These are phyloP conservation scores for Neodiprion lecontei DNA, from an alignment of 1,140 invertebrate species.

Conservation along the genomic window DNA sequence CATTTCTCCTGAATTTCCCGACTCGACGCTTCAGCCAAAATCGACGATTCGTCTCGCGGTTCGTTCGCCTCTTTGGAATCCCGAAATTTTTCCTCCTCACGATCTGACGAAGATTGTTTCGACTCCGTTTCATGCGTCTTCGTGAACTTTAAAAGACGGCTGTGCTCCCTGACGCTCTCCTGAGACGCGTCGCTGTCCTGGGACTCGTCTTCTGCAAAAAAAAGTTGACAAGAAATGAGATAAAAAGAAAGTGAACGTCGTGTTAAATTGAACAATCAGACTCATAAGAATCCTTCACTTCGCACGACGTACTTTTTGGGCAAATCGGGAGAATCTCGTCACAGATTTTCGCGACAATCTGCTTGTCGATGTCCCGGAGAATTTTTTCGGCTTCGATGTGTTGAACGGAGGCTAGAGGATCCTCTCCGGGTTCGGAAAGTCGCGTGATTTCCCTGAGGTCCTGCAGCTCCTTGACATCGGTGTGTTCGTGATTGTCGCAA, in stretches of 20 bases:
- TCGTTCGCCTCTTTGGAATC: constrained; percentile 19
- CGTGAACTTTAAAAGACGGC: constrained; percentile 4
- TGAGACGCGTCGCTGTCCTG: constrained; percentile 4
- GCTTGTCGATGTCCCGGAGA: not conserved
- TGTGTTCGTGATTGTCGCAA: constrained; percentile 49
- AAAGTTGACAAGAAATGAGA: not conserved
- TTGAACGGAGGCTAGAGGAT: not conserved
- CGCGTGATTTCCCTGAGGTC: not conserved
- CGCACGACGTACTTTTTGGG: not conserved
- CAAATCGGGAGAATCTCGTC: not conserved
- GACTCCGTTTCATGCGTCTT: not conserved
- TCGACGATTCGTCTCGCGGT: not conserved
- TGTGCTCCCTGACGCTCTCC: constrained; percentile 8
- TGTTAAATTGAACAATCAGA: not conserved
- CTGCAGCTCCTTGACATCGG: constrained; percentile 38
- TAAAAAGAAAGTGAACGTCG: not conserved
- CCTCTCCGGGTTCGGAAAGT: not conserved
- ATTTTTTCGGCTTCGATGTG: too few species aligned
- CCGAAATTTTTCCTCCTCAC: constrained; percentile 16
- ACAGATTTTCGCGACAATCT: not conserved
- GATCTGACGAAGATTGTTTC: constrained; percentile 25
- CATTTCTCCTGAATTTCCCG: constrained; percentile 9
- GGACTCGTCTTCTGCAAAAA: not conserved
- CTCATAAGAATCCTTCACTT: not conserved
- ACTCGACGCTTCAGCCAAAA: not conserved